Evolutionary conservation across 2,888 invertebrate species (phyloP).

Genomic region (Caenorhabditis wallacei): DNA sequence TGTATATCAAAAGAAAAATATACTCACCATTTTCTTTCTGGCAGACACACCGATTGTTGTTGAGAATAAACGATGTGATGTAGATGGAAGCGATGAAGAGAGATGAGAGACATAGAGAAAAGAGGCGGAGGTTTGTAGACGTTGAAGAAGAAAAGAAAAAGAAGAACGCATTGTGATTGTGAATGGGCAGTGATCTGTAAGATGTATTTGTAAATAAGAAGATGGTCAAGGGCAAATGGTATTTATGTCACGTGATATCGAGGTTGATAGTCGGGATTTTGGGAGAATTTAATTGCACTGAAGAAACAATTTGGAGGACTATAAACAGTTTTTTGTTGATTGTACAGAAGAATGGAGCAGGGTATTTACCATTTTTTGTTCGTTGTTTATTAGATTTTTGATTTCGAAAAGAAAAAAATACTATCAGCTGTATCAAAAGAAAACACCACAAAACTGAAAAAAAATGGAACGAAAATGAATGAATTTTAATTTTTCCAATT

Average conservation of each 20-base stretch:
- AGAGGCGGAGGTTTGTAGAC: constrained; percentile 32
- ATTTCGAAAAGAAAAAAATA: no score
- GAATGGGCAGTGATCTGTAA: constrained; percentile 34
- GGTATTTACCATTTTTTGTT: no score
- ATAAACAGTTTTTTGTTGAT: no score
- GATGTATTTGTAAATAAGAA: constrained; percentile 23
- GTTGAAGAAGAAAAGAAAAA: constrained; percentile 16
- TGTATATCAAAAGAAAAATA: constrained; percentile 14
- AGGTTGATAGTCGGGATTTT: not conserved
- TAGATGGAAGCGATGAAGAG: constrained; percentile 20
- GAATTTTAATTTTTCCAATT: no score
- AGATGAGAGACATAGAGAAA: constrained; percentile 41
- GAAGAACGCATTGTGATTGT: constrained; percentile 29
- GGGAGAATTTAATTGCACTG: no score
- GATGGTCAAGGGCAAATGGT: constrained; percentile 36
- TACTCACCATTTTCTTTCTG: constrained; percentile 67
- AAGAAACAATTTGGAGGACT: no score
- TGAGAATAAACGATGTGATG: constrained; percentile 44
- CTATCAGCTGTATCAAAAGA: no score
- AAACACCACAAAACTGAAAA: no score
- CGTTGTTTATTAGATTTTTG: no score
- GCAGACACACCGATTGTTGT: constrained; percentile 31
- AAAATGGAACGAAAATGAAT: no score
- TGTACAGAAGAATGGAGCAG: no score
- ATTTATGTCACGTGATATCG: not conserved